These are phyloP conservation scores for Arnoldichthys spilopterus DNA, from an alignment of 2,797 vertebrate genomes.

Conservation along the genomic window DNA sequence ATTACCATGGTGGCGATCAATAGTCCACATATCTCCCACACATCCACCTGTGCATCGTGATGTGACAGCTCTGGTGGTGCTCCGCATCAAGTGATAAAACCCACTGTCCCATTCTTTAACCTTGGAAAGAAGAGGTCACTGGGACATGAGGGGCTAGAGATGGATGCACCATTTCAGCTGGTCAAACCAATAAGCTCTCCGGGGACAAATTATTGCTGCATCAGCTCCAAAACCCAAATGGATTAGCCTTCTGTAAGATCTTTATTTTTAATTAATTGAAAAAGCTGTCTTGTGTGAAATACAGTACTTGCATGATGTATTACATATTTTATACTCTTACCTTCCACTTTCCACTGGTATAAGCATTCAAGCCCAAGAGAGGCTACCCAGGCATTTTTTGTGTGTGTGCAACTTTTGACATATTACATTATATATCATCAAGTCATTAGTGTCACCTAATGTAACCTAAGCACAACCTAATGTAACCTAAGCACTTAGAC, in stretches of 20 bases:
- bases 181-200: neutral
- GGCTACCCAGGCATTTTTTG: too few species aligned
- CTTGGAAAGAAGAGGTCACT: neutral
- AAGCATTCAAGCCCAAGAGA: neutral
- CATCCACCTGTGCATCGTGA: neutral
- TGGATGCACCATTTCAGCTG: neutral
- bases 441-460: too few species aligned
- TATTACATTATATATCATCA: too few species aligned
- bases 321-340: neutral
- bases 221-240: slow-evolving; percentile 6
- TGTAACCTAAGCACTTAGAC: too few species aligned
- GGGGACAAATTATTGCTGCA: neutral
- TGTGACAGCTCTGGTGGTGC: neutral
- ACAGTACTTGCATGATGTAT: neutral
- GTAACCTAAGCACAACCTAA: too few species aligned
- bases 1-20: slow-evolving; percentile 7
- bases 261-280: neutral
- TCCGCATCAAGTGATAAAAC: neutral
- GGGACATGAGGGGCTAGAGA: neutral
- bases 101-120: neutral
- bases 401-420: too few species aligned
- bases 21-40: slow-evolving; percentile 3
- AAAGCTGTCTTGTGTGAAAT: slow-evolving; percentile 3
- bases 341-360: neutral
- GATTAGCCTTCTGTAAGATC: neutral